Evolutionary conservation across 2,888 invertebrate genomes (phyloP).

Genomic region (Hedya salicella): DNA sequence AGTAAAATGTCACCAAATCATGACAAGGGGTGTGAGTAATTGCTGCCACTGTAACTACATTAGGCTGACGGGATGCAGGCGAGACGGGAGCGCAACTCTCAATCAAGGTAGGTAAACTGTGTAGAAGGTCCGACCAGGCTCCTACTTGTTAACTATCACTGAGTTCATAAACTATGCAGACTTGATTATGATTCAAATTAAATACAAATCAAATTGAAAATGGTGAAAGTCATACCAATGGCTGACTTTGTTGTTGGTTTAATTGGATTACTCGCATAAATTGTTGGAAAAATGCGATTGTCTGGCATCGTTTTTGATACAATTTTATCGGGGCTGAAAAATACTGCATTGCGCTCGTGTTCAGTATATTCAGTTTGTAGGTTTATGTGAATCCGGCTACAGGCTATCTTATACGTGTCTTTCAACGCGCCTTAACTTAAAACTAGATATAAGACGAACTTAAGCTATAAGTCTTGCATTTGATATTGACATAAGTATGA

Average conservation of each 20-base stretch:
- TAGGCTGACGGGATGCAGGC: conserved; percentile 1
- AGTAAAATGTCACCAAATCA: not conserved
- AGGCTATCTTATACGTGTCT: not conserved
- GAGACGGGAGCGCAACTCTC: conserved; percentile 5
- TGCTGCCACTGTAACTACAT: not conserved
- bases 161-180: conserved; percentile 1
- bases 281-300: not conserved
- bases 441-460: not conserved
- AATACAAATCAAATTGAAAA: conserved; percentile 12
- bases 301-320: not conserved
- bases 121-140: conserved; percentile 12
- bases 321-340: not conserved
- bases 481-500: not conserved
- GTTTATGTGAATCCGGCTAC: not conserved
- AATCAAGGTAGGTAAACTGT: conserved; percentile 17
- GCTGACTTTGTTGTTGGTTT: not conserved
- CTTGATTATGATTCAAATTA: not conserved
- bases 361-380: conserved; percentile 1
- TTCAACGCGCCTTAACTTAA: not conserved
- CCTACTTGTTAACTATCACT: not conserved
- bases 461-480: not conserved
- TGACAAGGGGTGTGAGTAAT: conserved; percentile 7
- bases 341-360: conserved; percentile 25
- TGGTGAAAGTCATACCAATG: not conserved
- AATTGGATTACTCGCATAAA: not conserved